A percentile compares a stretch with the other conserved stretches of the same genome.
phyloP scores from a whole-genome alignment of 2,113 vertebrate genomes.

The Alaudala cheleensis region DNA sequence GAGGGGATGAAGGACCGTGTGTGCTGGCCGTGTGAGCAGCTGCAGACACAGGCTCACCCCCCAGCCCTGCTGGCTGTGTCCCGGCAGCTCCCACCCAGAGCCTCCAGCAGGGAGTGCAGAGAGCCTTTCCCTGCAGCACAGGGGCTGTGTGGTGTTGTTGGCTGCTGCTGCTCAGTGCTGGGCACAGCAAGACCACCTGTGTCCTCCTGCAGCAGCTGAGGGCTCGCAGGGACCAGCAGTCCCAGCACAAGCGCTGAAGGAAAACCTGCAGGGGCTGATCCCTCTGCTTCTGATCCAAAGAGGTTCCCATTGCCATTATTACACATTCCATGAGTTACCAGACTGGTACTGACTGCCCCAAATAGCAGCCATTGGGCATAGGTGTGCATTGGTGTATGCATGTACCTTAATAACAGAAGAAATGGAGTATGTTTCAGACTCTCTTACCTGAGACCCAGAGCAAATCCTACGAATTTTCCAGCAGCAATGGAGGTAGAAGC shows the following conservation, averaged over 20 bases:
- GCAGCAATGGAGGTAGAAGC: conserved; percentile 64
- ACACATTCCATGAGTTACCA: accelerated
- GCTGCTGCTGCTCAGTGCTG: not conserved
- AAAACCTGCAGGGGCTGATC: not conserved
- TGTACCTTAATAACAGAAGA: not conserved
- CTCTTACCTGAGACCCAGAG: conserved; percentile 82
- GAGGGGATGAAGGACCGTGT: not conserved
- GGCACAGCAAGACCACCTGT: not conserved
- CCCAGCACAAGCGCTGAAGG: accelerated
- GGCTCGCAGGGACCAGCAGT: not conserved
- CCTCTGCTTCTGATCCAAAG: not conserved
- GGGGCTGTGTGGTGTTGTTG: accelerated
- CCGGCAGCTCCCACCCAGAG: not conserved
- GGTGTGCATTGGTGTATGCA: not conserved
- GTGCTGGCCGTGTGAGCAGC: not conserved
- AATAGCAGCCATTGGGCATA: accelerated
- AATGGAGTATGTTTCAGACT: not conserved
- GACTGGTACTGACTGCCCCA: not conserved
- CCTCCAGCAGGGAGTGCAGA: not conserved
- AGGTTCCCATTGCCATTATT: not conserved
- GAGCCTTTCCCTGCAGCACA: not conserved
- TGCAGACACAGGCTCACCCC: accelerated
- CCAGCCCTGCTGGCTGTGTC: accelerated
- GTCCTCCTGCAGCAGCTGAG: not conserved
- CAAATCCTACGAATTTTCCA: conserved; percentile 80